phyloP scores from a whole-genome alignment of 2,797 vertebrate genomes.

The Micropoecilia bifurca region DNA sequence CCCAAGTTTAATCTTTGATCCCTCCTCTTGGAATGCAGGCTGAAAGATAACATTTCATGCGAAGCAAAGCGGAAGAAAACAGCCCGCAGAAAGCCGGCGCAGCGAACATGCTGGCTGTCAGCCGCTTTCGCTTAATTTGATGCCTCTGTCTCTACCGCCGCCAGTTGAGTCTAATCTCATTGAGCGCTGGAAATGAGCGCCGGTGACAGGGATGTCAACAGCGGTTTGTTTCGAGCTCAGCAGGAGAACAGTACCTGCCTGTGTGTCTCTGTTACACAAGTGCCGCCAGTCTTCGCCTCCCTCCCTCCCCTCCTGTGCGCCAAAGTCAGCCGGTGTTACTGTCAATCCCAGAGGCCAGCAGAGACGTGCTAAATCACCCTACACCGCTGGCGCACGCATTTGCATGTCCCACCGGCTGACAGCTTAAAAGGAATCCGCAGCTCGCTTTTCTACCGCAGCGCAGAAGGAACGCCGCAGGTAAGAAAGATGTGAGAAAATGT shows the following conservation, averaged over 20 bases:
- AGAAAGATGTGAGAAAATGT: no score
- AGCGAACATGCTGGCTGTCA: conserved; percentile 80
- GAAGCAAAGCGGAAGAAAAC: conserved; percentile 77
- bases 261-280: conserved; percentile 79
- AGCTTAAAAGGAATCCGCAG: conserved; percentile 58
- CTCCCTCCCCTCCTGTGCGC: conserved; percentile 61
- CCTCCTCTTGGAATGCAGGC: conserved; percentile 66
- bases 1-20: conserved; percentile 74
- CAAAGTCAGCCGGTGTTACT: conserved; percentile 72
- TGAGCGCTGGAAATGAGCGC: conserved; percentile 76
- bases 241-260: conserved; percentile 82
- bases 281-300: conserved; percentile 60
- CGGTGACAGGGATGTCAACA: conserved; percentile 85
- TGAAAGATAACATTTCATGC: conserved; percentile 74
- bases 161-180: conserved; percentile 78
- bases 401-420: conserved; percentile 56
- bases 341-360: conserved; percentile 72
- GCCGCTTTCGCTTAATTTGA: conserved; percentile 74
- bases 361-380: conserved; percentile 72
- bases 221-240: conserved; percentile 80
- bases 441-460: not conserved
- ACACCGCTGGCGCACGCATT: conserved; percentile 25
- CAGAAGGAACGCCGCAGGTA: no score
- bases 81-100: conserved; percentile 69
- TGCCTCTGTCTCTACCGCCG: conserved; percentile 75